Conservation (phyloP, 2,113 vertebrate genomes). For the Ailurus styani region DNA sequence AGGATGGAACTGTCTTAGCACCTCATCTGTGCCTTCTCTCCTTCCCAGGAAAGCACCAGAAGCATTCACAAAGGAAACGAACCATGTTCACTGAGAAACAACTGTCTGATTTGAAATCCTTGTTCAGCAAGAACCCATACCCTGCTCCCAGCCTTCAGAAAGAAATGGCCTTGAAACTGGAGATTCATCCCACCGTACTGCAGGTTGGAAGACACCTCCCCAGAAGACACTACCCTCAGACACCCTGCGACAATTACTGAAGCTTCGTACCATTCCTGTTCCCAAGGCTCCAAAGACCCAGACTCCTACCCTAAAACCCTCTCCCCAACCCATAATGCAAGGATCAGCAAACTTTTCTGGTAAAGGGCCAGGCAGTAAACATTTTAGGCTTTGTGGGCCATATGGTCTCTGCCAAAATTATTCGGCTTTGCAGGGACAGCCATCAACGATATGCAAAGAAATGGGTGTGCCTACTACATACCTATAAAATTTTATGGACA, state of each 20-base stretch:
- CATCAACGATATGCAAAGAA: accelerated
- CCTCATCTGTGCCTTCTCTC: not conserved
- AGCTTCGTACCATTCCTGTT: too few relatives aligned
- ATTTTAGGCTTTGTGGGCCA: not conserved
- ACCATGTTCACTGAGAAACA: not conserved
- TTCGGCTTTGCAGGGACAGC: not conserved
- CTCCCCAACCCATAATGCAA: not conserved
- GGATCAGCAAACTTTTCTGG: not conserved
- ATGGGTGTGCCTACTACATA: not conserved
- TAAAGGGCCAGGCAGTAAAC: not conserved
- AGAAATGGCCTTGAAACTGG: not conserved
- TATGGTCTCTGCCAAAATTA: not conserved
- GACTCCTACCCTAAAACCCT: not conserved
- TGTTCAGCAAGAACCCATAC: not conserved
- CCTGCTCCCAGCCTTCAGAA: not conserved
- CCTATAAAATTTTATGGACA: not conserved
- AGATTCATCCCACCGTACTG: accelerated
- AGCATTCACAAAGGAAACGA: not conserved
- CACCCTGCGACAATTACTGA: not conserved
- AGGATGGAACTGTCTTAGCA: not conserved
- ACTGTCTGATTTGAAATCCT: not conserved
- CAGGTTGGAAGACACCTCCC: not conserved
- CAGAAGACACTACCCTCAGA: not conserved
- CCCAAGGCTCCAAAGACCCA: not conserved
- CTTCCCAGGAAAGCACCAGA: not conserved